These are phyloP conservation scores for Chrysodeixis includens DNA, from an alignment of 2,888 invertebrate genomes.

Conservation along the genomic window DNA sequence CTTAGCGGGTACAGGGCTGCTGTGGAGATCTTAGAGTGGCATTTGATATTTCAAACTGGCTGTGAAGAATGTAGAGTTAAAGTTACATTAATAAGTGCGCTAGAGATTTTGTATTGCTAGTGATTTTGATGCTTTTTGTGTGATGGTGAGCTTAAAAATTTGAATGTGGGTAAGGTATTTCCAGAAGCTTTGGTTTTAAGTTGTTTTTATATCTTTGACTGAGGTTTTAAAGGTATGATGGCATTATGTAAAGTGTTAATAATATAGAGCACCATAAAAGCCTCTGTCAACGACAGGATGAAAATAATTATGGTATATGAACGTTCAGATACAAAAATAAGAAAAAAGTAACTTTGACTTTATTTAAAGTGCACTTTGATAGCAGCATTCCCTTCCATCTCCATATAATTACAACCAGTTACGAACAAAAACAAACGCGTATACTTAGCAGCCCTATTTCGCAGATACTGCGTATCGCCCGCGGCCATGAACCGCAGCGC, in stretches of 20 bases:
- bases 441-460: slow-evolving; percentile 61
- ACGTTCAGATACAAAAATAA: background rate
- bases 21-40: slow-evolving; percentile 18
- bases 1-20: slow-evolving; percentile 57
- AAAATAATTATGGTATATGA: slow-evolving; percentile 4
- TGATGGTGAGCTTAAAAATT: background rate
- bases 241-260: background rate
- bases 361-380: slow-evolving; percentile 49
- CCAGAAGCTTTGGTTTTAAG: too few relatives aligned
- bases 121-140: background rate
- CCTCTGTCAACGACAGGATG: background rate
- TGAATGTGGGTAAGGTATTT: background rate
- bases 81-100: background rate
- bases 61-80: background rate
- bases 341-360: slow-evolving; percentile 23
- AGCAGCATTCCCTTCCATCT: slow-evolving; percentile 43
- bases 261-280: background rate
- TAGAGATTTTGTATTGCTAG: background rate
- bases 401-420: slow-evolving; percentile 54
- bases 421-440: slow-evolving; percentile 53
- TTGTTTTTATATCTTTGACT: too few relatives aligned
- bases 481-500: slow-evolving; percentile 87
- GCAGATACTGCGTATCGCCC: slow-evolving; percentile 84
- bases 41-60: background rate
- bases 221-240: too few relatives aligned